Conservation (phyloP, 1,140 invertebrate genomes). For the Bombus picipes region DNA sequence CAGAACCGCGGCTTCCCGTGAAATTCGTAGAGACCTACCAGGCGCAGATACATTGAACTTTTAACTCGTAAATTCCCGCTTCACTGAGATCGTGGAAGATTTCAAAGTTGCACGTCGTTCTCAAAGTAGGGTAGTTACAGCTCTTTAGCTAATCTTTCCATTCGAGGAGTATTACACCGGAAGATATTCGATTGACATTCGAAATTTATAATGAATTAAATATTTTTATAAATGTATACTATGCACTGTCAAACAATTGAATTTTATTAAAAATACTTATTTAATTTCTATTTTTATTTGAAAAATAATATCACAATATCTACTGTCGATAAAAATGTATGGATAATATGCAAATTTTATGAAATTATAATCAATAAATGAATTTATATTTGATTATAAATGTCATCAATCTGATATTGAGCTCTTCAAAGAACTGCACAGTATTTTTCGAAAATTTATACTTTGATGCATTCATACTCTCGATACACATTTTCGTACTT, state of each 20-base stretch:
- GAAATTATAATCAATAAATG: too few species aligned
- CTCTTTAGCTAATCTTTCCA: too few species aligned
- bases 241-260: neutral
- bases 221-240: neutral
- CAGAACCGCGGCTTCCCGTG: neutral
- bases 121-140: neutral
- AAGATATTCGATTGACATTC: neutral
- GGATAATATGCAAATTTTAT: too few species aligned
- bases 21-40: neutral
- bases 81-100: neutral
- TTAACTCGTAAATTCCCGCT: slow-evolving; percentile 1
- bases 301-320: too few species aligned
- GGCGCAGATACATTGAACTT: neutral
- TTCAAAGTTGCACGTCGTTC: neutral
- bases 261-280: neutral
- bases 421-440: too few species aligned
- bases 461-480: neutral
- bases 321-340: too few species aligned
- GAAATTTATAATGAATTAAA: neutral
- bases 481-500: neutral
- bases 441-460: neutral
- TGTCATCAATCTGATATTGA: too few species aligned
- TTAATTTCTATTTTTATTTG: too few species aligned
- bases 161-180: too few species aligned
- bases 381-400: too few species aligned